Percentiles rank a stretch among this genome's conserved stretches.
Conservation (phyloP, 35 echinoderm and acorn worm genomes). For the Heliocidaris tuberculata region DNA sequence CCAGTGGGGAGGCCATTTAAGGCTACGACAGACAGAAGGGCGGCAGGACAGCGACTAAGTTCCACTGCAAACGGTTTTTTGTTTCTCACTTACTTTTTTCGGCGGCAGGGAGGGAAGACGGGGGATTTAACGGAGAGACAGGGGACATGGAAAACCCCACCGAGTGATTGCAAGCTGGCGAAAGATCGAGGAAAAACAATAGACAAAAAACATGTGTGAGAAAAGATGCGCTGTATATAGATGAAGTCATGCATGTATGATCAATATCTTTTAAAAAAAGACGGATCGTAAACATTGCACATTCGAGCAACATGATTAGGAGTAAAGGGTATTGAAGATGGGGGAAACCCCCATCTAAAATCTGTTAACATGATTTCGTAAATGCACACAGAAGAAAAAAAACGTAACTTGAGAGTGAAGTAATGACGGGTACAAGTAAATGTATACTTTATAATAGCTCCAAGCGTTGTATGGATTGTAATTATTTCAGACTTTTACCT, state of each 20-base stretch:
- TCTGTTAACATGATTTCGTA: no score
- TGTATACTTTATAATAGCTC: no score
- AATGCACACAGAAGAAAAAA: no score
- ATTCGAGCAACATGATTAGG: no score
- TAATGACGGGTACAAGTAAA: no score
- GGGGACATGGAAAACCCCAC: neutral
- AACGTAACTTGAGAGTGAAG: no score
- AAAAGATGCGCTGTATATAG: neutral
- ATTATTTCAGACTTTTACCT: no score
- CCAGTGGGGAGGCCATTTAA: constrained; percentile 6
- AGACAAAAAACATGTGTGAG: neutral
- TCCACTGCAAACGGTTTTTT: constrained; percentile 21
- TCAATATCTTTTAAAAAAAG: neutral
- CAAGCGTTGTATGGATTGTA: no score
- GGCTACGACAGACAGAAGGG: neutral
- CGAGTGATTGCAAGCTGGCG: neutral
- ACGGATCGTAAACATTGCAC: no score
- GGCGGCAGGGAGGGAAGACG: neutral
- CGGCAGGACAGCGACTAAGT: neutral
- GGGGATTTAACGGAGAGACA: neutral
- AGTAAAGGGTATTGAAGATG: no score
- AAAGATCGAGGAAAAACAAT: neutral
- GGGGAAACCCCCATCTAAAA: no score
- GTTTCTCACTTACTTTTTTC: constrained; percentile 15
- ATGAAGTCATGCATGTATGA: neutral